phyloP scores from a whole-genome alignment of 2,797 vertebrate species.

The Coregonus sp. region DNA sequence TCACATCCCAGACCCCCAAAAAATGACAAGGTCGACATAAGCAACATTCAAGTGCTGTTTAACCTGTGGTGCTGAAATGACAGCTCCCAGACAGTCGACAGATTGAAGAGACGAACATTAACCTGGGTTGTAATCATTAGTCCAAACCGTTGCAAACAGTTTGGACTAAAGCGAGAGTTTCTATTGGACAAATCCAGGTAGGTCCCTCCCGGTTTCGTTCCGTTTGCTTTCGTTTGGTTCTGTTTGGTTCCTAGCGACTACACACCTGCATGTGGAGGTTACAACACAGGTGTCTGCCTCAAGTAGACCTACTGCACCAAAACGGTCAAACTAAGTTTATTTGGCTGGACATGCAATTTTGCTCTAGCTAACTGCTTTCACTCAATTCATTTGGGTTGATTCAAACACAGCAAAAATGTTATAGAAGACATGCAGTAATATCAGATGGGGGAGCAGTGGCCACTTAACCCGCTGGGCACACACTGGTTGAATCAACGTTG shows the following conservation, averaged over 20 bases:
- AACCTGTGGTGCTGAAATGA: constrained; percentile 11
- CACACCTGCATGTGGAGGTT: neutral
- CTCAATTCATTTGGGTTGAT: neutral
- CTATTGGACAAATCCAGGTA: no score
- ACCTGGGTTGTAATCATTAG: no score
- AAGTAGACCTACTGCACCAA: neutral
- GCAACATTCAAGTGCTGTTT: neutral
- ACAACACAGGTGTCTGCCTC: neutral
- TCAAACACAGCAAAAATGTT: neutral
- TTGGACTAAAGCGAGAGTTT: no score
- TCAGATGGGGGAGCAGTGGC: no score
- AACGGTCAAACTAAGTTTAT: neutral
- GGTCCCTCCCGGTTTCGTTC: no score
- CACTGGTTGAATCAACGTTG: no score
- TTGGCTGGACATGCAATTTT: neutral
- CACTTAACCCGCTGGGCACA: no score
- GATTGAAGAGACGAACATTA: neutral
- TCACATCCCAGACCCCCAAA: neutral
- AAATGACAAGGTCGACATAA: neutral
- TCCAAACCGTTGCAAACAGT: no score
- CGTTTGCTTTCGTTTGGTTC: no score
- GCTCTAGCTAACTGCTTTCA: neutral
- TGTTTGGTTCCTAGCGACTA: no score
- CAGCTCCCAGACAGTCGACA: neutral
- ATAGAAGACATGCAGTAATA: constrained; percentile 28